Conservation (phyloP, 2,113 vertebrate species). For the Aptenodytes forsteri region DNA sequence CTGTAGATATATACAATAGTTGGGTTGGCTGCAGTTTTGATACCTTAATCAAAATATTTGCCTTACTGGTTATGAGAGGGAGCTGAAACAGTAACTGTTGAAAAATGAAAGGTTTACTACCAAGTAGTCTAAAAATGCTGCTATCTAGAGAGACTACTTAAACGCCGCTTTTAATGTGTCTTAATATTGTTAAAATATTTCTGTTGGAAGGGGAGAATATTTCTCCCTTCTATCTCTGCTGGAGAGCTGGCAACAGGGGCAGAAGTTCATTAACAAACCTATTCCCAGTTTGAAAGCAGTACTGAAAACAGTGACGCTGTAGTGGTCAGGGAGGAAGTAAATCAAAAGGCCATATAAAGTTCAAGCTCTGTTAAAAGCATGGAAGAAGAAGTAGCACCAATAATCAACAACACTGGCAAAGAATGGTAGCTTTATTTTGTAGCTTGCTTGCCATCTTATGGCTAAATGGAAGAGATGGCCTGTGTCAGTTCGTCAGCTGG, state of each 20-base stretch:
- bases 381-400: neutral
- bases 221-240: neutral
- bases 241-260: neutral
- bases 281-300: neutral
- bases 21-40: neutral
- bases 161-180: neutral
- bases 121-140: neutral
- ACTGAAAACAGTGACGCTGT: neutral
- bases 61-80: neutral
- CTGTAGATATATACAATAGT: neutral
- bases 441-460: neutral
- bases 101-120: neutral
- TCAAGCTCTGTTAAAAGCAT: neutral
- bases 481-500: neutral
- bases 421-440: neutral
- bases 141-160: neutral
- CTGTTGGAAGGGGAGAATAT: neutral
- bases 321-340: neutral
- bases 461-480: neutral
- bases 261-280: neutral
- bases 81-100: neutral
- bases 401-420: neutral
- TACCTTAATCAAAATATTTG: constrained; percentile 15
- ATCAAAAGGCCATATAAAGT: neutral
- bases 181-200: neutral